Percentiles rank a stretch among this genome's conserved stretches.
phyloP scores from a whole-genome alignment of 2,888 invertebrate species.

The Drosophila silvestris region DNA sequence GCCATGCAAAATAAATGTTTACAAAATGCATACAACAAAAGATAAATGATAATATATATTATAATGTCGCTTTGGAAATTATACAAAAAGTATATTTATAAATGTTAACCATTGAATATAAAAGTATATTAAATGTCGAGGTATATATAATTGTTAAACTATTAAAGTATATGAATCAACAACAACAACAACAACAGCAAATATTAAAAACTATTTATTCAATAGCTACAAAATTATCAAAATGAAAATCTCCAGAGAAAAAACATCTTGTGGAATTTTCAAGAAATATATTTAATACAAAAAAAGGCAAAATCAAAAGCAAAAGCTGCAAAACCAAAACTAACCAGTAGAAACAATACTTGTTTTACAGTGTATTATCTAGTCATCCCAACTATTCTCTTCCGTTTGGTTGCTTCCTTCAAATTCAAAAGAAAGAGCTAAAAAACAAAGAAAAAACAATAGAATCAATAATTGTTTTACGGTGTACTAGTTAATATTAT shows the following conservation, averaged over 20 bases:
- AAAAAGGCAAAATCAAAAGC: slow-evolving; percentile 5
- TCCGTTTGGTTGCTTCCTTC: neutral
- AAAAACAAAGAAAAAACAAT: slow-evolving; percentile 3
- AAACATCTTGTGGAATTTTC: slow-evolving; percentile 7
- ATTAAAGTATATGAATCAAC: slow-evolving; percentile 23
- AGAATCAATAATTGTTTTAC: slow-evolving; percentile 20
- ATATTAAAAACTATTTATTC: slow-evolving; percentile 26
- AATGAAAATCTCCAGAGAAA: slow-evolving; percentile 28
- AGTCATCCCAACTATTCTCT: slow-evolving; percentile 29
- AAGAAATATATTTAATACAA: slow-evolving; percentile 23
- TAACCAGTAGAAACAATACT: slow-evolving; percentile 5
- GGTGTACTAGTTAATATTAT: neutral
- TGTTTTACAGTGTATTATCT: slow-evolving; percentile 23
- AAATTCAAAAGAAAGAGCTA: neutral
- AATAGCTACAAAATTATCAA: slow-evolving; percentile 33
- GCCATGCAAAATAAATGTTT: slow-evolving; percentile 54
- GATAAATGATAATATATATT: slow-evolving; percentile 13
- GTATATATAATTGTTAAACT: slow-evolving; percentile 39
- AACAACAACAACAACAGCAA: slow-evolving; percentile 9
- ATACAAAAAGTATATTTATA: slow-evolving; percentile 8
- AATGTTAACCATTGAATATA: slow-evolving; percentile 24
- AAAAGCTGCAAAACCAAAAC: neutral
- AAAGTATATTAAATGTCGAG: slow-evolving; percentile 46
- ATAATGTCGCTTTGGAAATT: slow-evolving; percentile 32
- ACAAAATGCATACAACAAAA: slow-evolving; percentile 49